Evolutionary conservation across 2,113 vertebrate genomes (phyloP).

Genomic region (Ceyx melanurus): DNA sequence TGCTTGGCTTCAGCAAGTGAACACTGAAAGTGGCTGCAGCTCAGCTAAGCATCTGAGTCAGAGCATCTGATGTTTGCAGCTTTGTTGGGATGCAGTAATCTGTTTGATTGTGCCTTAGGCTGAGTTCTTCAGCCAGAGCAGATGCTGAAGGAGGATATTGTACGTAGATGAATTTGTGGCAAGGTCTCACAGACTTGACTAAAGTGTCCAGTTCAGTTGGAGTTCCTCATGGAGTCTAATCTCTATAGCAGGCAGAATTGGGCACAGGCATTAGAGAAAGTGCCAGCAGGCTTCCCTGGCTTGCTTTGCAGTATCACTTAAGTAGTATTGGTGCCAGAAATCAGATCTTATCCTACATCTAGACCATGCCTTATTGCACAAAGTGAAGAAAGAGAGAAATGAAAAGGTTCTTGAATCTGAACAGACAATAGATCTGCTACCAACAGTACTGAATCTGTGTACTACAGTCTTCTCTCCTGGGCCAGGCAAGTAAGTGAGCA

Average conservation of each 20-base stretch:
- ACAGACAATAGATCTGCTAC: background rate
- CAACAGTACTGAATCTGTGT: background rate
- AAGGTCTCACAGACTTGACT: background rate
- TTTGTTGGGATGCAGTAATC: background rate
- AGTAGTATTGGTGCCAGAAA: background rate
- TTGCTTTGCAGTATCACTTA: background rate
- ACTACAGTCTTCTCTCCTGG: background rate
- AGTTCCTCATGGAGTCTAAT: background rate
- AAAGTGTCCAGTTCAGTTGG: background rate
- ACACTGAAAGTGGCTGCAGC: background rate
- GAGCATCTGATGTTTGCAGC: background rate
- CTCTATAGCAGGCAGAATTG: background rate
- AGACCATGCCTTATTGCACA: background rate
- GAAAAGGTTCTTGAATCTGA: background rate
- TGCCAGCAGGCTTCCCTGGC: background rate
- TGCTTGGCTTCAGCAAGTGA: slow-evolving; percentile 17
- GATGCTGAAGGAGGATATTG: background rate
- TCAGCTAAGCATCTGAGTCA: slow-evolving; percentile 2
- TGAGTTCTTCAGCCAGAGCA: background rate
- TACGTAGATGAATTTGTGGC: background rate
- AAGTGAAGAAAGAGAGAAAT: background rate
- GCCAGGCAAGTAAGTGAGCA: background rate
- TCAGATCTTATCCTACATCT: background rate
- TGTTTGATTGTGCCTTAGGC: background rate
- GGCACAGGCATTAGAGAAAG: background rate